phyloP scores from a whole-genome alignment of 2,797 vertebrate species.

The Dendrocincla tyrannina region DNA sequence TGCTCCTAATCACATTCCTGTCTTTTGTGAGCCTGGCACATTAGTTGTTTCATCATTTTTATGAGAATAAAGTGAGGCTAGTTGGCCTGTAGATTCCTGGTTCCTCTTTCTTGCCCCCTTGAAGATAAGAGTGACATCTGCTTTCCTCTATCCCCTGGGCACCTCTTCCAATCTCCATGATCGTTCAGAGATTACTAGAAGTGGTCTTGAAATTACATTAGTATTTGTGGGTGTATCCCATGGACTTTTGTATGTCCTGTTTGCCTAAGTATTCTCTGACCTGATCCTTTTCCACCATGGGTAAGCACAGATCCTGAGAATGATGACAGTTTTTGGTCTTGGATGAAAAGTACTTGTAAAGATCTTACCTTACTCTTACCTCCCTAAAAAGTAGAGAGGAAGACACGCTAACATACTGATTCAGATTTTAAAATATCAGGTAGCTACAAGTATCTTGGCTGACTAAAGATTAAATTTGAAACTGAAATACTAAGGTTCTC shows the following conservation, averaged over 20 bases:
- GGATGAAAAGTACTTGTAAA: background rate
- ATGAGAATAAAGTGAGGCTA: background rate
- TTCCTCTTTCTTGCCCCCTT: background rate
- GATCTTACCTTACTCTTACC: background rate
- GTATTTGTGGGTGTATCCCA: background rate
- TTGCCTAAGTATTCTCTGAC: background rate
- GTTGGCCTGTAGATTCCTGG: background rate
- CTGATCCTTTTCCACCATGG: background rate
- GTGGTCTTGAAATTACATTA: background rate
- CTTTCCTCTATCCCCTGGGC: background rate
- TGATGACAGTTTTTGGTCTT: background rate
- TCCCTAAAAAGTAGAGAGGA: background rate
- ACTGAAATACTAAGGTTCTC: background rate
- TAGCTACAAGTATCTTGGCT: background rate
- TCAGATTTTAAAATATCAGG: background rate
- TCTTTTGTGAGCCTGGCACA: background rate
- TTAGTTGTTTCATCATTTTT: background rate
- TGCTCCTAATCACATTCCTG: background rate
- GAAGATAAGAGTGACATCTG: background rate
- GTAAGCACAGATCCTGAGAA: background rate
- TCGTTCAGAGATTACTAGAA: background rate
- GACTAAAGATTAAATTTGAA: background rate
- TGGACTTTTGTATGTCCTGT: background rate
- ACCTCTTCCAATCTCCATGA: background rate
- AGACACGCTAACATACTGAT: background rate